These are phyloP conservation scores for Charanyca ferruginea DNA, from an alignment of 2,888 invertebrate species.

Conservation along the genomic window DNA sequence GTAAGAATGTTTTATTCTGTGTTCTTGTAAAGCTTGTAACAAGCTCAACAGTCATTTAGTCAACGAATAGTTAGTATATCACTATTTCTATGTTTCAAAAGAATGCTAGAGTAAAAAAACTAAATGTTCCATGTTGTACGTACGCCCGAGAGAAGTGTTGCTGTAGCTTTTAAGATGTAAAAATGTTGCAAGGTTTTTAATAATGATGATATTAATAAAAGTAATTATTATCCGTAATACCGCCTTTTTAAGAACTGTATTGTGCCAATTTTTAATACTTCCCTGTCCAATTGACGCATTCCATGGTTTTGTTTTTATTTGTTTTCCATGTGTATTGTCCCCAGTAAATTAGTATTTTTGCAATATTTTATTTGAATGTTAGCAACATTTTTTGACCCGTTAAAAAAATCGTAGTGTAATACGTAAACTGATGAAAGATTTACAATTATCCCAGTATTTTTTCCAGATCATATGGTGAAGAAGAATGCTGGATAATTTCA, in stretches of 20 bases:
- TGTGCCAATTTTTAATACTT: constrained; percentile 82
- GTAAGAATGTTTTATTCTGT: constrained; percentile 4
- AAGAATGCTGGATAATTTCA: constrained; percentile 11
- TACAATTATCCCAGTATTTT: constrained; percentile 7
- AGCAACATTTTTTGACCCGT: constrained; percentile 17
- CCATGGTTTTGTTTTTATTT: constrained; percentile 64
- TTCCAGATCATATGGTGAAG: constrained; percentile 19
- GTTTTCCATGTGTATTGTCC: constrained; percentile 56
- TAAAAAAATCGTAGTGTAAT: background rate
- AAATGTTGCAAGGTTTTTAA: constrained; percentile 79
- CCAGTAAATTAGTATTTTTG: constrained; percentile 12
- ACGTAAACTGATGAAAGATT: constrained; percentile 23
- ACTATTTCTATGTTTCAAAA: constrained; percentile 55
- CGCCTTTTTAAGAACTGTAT: constrained; percentile 77
- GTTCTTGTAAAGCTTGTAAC: background rate
- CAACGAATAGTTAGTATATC: constrained; percentile 29
- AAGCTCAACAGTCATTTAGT: constrained; percentile 21
- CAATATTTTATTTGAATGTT: constrained; percentile 16
- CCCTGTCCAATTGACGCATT: constrained; percentile 74
- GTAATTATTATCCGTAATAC: constrained; percentile 65
- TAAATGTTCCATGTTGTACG: constrained; percentile 80
- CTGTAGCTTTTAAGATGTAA: constrained; percentile 77
- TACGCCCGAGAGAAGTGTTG: constrained; percentile 74
- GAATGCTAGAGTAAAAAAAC: constrained; percentile 61
- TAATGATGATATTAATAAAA: constrained; percentile 64